Base-by-base conservation (phyloP, 1,140 invertebrate genomes). In the Caerostris darwini region DNA sequence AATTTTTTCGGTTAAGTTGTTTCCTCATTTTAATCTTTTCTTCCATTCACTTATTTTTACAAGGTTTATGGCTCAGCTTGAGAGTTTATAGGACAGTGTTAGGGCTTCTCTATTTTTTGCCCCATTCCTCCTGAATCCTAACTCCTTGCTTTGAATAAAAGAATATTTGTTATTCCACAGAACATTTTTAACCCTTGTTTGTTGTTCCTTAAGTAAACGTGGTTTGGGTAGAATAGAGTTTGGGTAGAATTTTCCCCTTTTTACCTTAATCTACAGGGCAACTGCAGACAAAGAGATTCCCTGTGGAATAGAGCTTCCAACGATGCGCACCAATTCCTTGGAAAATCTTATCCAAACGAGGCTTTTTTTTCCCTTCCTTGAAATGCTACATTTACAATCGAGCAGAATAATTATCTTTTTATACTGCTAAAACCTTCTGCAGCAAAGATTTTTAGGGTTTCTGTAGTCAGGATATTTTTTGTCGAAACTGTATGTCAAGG, bases 151-250 rank as follows among this genome's bases (percentile, higher is more conserved):
- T 64, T 88, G 58, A 64, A 64, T 57, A 50, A 17, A 56, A 7
- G 67, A 77, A 71, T 67, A 77, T 90, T 90, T 90, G 64, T 90
- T 90, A 90, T 69, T 90, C 67, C n/a, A 8, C 19, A 54, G 67
- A 90, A 77, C 67, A 59, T 69, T 90, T 90, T 90, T 71, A 67
- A 77, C 88, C 34, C 88, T 54, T 90, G 85, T 87, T 87, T 87
- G 85, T 87, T 87, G 85, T 87, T 87, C 58, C 88, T 90, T 90
- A 90, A 90, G 64, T 90, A 90, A 90, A 90, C 88, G 88, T 90
- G 67, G 67, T 50, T 90, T 58, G 86, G 86, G 17, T 88, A 64
- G n/a, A 85, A 85, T 50, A 50, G 83, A 85, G 12, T 17, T 5
- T 59, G 56, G 56, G 64, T 12, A 56, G 54, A 58, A 17, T 85